Conservation (phyloP, 2,113 vertebrate species). For the Tachuris rubrigastra region DNA sequence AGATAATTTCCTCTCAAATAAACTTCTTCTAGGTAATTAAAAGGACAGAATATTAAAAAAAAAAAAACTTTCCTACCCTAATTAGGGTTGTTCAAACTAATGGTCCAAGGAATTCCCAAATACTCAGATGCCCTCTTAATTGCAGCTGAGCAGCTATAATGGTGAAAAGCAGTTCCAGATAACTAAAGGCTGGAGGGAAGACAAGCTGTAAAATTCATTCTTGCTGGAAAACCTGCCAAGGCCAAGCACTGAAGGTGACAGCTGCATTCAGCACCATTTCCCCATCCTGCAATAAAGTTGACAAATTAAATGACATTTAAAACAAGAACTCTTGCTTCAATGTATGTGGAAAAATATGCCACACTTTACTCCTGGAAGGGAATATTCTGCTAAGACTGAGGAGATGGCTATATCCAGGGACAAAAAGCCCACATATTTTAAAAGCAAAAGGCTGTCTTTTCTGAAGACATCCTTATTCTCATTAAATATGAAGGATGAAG, state of each 20-base stretch:
- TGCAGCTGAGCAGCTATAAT: constrained; percentile 67
- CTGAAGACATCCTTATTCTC: neutral
- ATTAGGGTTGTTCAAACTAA: constrained; percentile 68
- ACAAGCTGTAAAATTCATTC: constrained; percentile 68
- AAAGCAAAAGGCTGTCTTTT: neutral
- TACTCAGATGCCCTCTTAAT: constrained; percentile 74
- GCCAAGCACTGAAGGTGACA: constrained; percentile 66
- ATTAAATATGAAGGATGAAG: constrained; percentile 22
- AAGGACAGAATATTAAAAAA: constrained; percentile 36
- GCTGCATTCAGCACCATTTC: constrained; percentile 64
- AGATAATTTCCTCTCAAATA: constrained; percentile 34
- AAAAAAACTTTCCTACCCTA: constrained; percentile 33
- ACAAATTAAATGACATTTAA: constrained; percentile 71
- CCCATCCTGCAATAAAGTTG: constrained; percentile 68
- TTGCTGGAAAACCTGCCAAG: constrained; percentile 69
- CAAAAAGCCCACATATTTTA: constrained; percentile 21
- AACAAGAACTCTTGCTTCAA: constrained; percentile 42
- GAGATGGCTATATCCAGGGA: constrained; percentile 32
- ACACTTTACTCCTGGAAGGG: constrained; percentile 33
- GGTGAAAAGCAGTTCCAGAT: constrained; percentile 65
- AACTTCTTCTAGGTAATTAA: constrained; percentile 70
- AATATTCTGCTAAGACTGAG: neutral
- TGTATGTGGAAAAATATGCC: constrained; percentile 27
- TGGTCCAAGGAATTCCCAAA: constrained; percentile 71
- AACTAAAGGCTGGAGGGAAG: constrained; percentile 68